These are phyloP conservation scores for Uloborus diversus DNA, from an alignment of 1,140 invertebrate genomes.

Conservation along the genomic window DNA sequence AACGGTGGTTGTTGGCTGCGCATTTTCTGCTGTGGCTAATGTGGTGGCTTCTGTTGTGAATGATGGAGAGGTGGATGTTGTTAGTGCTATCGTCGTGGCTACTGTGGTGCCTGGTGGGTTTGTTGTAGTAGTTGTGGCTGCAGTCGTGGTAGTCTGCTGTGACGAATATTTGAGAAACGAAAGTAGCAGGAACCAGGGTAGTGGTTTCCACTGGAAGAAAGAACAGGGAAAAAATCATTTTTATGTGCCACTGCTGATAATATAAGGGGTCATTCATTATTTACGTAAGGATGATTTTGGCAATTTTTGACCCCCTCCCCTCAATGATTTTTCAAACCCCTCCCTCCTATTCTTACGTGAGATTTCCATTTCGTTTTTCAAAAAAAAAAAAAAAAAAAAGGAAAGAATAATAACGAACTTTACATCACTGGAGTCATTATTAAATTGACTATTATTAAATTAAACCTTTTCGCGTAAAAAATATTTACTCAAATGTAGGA, in stretches of 20 bases:
- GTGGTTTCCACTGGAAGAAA: not conserved
- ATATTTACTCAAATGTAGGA: too few species aligned
- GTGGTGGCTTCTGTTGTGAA: slow-evolving; percentile 6
- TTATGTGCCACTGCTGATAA: not conserved
- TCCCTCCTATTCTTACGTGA: too few species aligned
- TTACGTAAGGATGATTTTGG: too few species aligned
- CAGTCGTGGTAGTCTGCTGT: slow-evolving; percentile 4
- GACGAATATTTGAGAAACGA: not conserved
- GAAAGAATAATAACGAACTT: too few species aligned
- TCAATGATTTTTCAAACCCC: too few species aligned
- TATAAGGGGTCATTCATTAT: too few species aligned
- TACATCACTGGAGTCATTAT: too few species aligned
- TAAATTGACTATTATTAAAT: too few species aligned
- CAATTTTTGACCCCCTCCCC: too few species aligned
- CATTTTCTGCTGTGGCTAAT: slow-evolving; percentile 11
- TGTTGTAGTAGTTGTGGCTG: not conserved
- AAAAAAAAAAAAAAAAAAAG: too few species aligned
- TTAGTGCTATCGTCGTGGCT: not conserved
- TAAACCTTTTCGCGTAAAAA: too few species aligned
- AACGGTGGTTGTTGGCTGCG: slow-evolving; percentile 1
- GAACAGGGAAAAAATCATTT: not conserved
- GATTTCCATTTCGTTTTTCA: too few species aligned
- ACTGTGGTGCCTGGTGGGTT: not conserved
- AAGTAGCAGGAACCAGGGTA: not conserved
- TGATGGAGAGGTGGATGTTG: not conserved